Evolutionary conservation across 1,140 invertebrate genomes (phyloP).

Genomic region (Halictus rubicundus): DNA sequence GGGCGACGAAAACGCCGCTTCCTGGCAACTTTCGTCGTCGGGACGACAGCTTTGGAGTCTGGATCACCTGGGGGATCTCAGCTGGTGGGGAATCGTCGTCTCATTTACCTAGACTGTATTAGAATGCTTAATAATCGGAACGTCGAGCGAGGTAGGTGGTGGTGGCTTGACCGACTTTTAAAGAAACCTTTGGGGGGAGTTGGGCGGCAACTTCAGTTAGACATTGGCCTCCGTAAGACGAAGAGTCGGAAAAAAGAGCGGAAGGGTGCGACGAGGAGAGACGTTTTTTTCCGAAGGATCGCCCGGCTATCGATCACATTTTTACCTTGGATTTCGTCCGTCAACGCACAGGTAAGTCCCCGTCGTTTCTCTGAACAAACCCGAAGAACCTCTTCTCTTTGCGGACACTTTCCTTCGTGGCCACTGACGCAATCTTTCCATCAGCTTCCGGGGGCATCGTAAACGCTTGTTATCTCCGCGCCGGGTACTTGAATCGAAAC

Average conservation of each 20-base stretch:
- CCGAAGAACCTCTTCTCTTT: too few species aligned
- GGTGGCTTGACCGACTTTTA: constrained; percentile 78
- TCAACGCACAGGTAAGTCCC: constrained; percentile 34
- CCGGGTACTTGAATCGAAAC: background rate
- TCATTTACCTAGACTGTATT: constrained; percentile 63
- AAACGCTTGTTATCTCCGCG: background rate
- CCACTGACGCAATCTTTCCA: background rate
- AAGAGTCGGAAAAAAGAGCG: constrained; percentile 77
- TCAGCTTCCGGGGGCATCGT: background rate
- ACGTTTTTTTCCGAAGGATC: constrained; percentile 41
- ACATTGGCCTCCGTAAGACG: constrained; percentile 79
- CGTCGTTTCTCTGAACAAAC: background rate
- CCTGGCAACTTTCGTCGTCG: constrained; percentile 18
- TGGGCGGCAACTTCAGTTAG: constrained; percentile 78
- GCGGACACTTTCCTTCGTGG: background rate
- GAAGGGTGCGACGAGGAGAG: constrained; percentile 70
- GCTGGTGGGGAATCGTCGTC: constrained; percentile 32
- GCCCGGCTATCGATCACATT: background rate
- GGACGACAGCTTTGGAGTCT: background rate
- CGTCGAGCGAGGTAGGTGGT: constrained; percentile 66
- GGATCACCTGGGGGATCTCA: background rate
- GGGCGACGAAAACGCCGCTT: constrained; percentile 24
- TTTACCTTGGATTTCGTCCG: constrained; percentile 30
- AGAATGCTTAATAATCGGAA: constrained; percentile 76
- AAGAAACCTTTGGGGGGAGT: constrained; percentile 76